These are phyloP conservation scores for Peromyscus polionotus DNA, from an alignment of 2,113 vertebrate genomes.

Conservation along the genomic window DNA sequence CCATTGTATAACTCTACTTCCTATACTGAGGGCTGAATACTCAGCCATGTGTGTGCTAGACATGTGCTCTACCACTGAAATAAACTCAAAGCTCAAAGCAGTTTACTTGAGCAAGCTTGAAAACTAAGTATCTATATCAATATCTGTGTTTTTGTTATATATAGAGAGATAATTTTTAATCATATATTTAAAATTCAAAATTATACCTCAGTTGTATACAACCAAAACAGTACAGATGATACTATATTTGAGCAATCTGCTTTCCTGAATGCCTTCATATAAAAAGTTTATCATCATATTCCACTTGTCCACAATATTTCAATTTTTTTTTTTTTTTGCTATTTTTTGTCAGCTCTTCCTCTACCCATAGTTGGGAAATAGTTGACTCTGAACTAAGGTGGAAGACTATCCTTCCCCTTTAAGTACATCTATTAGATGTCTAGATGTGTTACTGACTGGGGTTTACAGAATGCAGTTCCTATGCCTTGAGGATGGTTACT, in stretches of 20 bases:
- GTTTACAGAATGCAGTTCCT: background rate
- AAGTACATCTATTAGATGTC: background rate
- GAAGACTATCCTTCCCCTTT: background rate
- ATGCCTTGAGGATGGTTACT: background rate
- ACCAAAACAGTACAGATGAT: background rate
- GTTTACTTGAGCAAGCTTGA: background rate
- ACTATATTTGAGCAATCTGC: background rate
- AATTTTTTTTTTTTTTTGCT: background rate
- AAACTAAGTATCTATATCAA: background rate
- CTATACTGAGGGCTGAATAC: background rate
- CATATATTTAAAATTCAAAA: constrained; percentile 23
- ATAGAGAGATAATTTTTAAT: background rate
- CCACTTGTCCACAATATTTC: background rate
- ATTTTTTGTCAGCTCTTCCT: background rate
- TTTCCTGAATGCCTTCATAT: background rate
- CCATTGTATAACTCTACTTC: background rate
- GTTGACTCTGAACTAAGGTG: background rate
- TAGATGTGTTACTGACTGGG: background rate
- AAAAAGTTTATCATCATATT: background rate
- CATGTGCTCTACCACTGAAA: background rate
- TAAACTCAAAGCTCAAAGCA: background rate
- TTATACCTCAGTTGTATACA: background rate
- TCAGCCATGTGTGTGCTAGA: background rate
- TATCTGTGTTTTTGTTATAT: background rate
- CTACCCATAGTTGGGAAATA: background rate